Evolutionary conservation across 1,140 invertebrate genomes (phyloP), one percentile per base, ranked within the genome.

Genomic region (Pogonognathellus flavescens): DNA sequence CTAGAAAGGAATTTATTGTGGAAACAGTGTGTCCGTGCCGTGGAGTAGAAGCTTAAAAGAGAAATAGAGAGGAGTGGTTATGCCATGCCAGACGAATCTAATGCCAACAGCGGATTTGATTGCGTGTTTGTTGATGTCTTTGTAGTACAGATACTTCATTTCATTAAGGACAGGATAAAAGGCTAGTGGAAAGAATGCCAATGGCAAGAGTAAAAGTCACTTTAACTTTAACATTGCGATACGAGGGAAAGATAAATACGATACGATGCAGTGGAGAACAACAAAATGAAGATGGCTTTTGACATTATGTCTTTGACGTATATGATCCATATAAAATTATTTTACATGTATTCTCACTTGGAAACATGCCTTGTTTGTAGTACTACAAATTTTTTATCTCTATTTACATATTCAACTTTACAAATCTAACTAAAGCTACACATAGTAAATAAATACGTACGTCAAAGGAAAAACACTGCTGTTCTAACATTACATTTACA

Each of bases 151-250:
- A n/a, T n/a, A 66, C 14, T 66, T 66, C 20, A 66, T 66, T 66
- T 66, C 62, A 66, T 66, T 66, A 20, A 66, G 20, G 20, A 66
- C 31, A 66, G 62, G 25, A 25, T 20, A 66, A 25, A 66, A 66
- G 20, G 25, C 25, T 22, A 60, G 62, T 66, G 25, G 25, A 25
- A 25, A 41, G 31, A 41, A 41, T 41, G 31, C 31, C 31, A 41
- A 66, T 66, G 62, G 22, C 62, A 25, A 66, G 62, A 66, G 62
- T 66, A 66, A 66, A 66, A 66, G 62, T 66, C 62, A 66, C 22
- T 10, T 60, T 60, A 20, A 18, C 18, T 41, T 60, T 60, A 60
- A 22, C 18, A 10, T 10, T 20, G 18, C 22, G n/a, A 10, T 18
- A 41, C 31, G 1, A 41, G 6, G 6, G 31, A 6, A 41, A 41